Percentiles rank a stretch among this genome's conserved stretches.
Evolutionary conservation across 2,113 vertebrate genomes (phyloP).

Genomic region (Xiphophorus maculatus): DNA sequence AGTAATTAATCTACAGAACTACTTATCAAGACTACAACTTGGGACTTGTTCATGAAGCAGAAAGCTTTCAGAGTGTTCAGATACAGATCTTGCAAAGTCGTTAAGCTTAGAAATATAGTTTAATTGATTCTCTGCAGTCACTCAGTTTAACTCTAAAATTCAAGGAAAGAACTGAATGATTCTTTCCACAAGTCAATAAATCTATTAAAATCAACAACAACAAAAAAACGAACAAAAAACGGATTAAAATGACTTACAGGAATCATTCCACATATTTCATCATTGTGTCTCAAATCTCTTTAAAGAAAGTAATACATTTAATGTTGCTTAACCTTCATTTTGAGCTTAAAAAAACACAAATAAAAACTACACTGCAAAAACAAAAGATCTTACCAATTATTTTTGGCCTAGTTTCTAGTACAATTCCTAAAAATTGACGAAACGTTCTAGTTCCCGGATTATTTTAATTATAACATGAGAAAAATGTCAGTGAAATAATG

Average conservation of each 20-base stretch:
- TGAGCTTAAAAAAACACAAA: background rate
- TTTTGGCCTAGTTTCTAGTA: no score
- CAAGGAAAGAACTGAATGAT: constrained; percentile 1
- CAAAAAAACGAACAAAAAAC: background rate
- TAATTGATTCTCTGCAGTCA: background rate
- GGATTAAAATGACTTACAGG: background rate
- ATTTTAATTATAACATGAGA: no score
- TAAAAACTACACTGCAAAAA: no score
- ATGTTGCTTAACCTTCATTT: constrained; percentile 32
- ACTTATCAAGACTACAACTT: constrained; percentile 62
- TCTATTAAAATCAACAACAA: background rate
- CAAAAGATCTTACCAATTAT: no score
- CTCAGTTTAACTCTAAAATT: background rate
- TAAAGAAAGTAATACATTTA: constrained; percentile 8
- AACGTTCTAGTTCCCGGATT: no score
- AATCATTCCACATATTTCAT: background rate
- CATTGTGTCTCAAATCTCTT: background rate
- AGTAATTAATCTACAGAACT: constrained; percentile 54
- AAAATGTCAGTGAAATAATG: no score
- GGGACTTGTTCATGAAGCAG: constrained; percentile 68
- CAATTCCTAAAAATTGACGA: no score
- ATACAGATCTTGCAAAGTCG: constrained; percentile 50
- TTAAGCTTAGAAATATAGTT: background rate
- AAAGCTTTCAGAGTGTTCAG: constrained; percentile 52
- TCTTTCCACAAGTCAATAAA: background rate